Evolutionary conservation across 2,888 invertebrate species (phyloP).

Genomic region (Epinotia demarniana): DNA sequence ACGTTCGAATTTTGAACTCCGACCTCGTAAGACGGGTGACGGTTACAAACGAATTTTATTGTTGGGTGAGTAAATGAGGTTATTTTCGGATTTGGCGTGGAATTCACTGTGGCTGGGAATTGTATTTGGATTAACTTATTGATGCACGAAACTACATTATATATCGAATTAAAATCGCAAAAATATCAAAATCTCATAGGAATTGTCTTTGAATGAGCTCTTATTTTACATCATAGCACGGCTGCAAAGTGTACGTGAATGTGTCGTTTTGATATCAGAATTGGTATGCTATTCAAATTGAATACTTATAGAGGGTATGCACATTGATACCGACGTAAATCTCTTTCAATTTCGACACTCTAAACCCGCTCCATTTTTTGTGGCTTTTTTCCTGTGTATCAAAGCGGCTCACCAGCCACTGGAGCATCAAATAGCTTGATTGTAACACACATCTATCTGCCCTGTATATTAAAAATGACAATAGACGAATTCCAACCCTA

Average conservation of each 20-base stretch:
- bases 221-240: neutral
- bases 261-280: neutral
- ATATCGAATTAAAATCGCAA: too few relatives aligned
- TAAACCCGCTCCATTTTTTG: neutral
- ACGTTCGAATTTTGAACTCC: conserved; percentile 40
- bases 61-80: conserved; percentile 9
- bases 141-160: too few relatives aligned
- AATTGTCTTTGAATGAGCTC: neutral
- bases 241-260: neutral
- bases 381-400: neutral
- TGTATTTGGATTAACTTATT: neutral
- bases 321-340: neutral
- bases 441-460: conserved; percentile 34
- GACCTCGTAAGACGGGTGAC: neutral
- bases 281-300: neutral
- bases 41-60: neutral
- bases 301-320: too few relatives aligned
- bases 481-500: neutral
- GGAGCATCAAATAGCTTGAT: conserved; percentile 37
- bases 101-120: neutral
- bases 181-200: neutral
- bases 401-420: conserved; percentile 23
- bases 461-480: conserved; percentile 25
- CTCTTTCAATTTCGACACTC: conserved; percentile 6
- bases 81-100: neutral